Evolutionary conservation across 2,113 vertebrate genomes (phyloP), one percentile per base, ranked within the genome.

Genomic region (Lagopus leucura): DNA sequence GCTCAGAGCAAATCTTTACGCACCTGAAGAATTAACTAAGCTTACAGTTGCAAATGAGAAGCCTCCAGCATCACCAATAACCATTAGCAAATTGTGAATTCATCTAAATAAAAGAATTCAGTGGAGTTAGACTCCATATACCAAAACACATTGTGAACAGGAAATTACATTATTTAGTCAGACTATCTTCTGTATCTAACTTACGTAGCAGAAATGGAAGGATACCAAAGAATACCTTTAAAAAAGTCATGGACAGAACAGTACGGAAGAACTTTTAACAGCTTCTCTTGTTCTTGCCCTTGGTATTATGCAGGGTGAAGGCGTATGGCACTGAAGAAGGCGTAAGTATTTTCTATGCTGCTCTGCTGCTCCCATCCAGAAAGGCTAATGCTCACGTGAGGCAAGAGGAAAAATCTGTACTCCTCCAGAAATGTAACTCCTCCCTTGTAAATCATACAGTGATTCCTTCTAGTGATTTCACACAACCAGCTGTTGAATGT

Each of bases 401-500:
- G 38, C 1, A 58, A 20, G 1, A 78, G 43, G 38, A 57, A 69
- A 66, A 69, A 50, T 42, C 77, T 73, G 38, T 88, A 32, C 81
- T 92, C 38, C 70, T 61, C 27, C 4, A 10, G 66, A 74, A 42
- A 82, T 38, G 40, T 54, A 45, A 22, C 20, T 22, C 11, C 54
- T 95, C 76, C 82, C 66, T 75, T 48, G 27, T 50, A 61, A 75
- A 45, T 32, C 70, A 90, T 75, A 88, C 55, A 90, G 86, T n/a
- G 92, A 86, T 89, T 86, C 88, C 77, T 88, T 55, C 74, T 69
- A 80, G 92, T 40, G 67, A 32, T n/a, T 94, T 84, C 75, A 92
- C 36, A 88, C 60, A 85, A 92, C 92, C 86, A 97, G 82, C 48
- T 85, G 52, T 67, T 86, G 88, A 93, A 67, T 47, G 57, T 63